Evolutionary conservation across 2,797 vertebrate species (phyloP), one percentile per base, ranked within the genome.

Genomic region (Acanthurus tractus): DNA sequence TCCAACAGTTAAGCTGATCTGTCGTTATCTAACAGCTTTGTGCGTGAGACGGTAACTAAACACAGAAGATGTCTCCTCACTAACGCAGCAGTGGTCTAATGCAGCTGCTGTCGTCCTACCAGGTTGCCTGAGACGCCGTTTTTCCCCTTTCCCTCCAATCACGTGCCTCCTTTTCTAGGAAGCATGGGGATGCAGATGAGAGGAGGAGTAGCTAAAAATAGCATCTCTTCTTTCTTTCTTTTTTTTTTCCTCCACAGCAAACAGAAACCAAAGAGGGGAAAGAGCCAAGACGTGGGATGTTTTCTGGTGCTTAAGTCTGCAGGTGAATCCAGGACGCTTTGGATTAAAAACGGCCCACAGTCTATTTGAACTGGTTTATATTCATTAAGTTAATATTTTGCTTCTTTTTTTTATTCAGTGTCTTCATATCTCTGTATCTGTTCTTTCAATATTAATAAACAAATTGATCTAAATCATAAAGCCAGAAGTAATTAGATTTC

Each of bases 181-280:
- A 93, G 91, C 80, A 59, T 73, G 84, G 76, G 76, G 89, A 90
- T 91, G 89, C 83, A 91, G 90, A 89, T 81, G 79, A 92, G 87
- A 87, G 81, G 76, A 88, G 78, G 74, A 68, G 46, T 68, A 44
- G 85, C 90, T 95, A 94, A 94, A 95, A 93, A 95, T 95, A 95
- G 92, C 85, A 49, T 65, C 59, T 40, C 59, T 81, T 74, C 77
- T 72, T 84, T 82, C 68, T 73, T 83, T 23, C 5, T 18, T 38
- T 58, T 45, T 78, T 86, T 77, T 64, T 75, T 12, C 38, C 74
- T 76, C 74, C 69, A 82, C 76, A 63, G 82, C 82, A 86, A 86
- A 86, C 76, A 83, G 85, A 86, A 55, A 75, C 85, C 85, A 58
- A 74, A 22, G 59, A 69, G 11, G 56, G 74, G 61, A 76, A 67